Base-by-base conservation (phyloP, 1,140 invertebrate species). In the Drosophila busckii region DNA sequence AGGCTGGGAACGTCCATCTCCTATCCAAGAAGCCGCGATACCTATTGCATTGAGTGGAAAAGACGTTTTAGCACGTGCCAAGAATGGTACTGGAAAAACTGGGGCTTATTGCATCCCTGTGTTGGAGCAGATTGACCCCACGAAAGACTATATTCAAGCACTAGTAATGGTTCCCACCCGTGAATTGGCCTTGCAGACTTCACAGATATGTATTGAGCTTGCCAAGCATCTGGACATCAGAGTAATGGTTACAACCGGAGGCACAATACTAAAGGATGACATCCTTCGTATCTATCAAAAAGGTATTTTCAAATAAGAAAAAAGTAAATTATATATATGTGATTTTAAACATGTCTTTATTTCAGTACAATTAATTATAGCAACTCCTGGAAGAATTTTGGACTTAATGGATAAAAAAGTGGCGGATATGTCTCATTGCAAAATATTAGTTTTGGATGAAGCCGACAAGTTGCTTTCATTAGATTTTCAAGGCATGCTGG, bases 41-140 rank as follows among this genome's bases (percentile, higher is more conserved):
- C 98, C 98, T 49, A 96, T 99, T 88, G 97, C 98, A 56, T 90
- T 99, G 53, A 95, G 96, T 83, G 98, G 98, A 64, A 96, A 98
- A 90, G 98, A 99, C 90, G 94, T 99, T 66, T 90, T 99, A 70
- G 98, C 98, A 41, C 92, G 98, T 88, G 98, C 98, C 48, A 99
- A 99, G 90, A 99, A 99, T 90, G 98, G 98, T 56, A 99, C 98
- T 65, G 98, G 98, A 68, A 99, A 99, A 91, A 99, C 98, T 84
- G 98, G 98, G 84, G 98, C 98, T 64, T 99, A 99, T 88, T 96
- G 96, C 80, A 99, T 99, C 89, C 98, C 98, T 65, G 95, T 99
- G 61, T 89, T 99, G 87, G 97, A 99, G 91, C 90, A 93, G 91
- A 95, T 99, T 64, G 96, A 99, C 89, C 91, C 95, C 26, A 93